Evolutionary conservation across 2,888 invertebrate species (phyloP), one percentile per base, ranked within the genome.

Genomic region (Malthinus seriepunctatus): DNA sequence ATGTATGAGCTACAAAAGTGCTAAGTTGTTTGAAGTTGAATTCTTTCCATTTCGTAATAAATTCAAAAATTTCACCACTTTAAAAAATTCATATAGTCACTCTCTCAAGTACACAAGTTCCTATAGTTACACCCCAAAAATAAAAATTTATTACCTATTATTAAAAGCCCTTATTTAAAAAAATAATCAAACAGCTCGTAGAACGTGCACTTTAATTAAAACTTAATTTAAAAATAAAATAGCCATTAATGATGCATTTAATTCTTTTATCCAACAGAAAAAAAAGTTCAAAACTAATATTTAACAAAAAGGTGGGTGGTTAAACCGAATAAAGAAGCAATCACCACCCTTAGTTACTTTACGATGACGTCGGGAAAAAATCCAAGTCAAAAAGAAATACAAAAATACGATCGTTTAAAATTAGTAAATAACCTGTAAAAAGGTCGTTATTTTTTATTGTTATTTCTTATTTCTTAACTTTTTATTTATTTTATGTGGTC

Each of bases 371-470:
- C 57, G 63, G 57, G 39, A 47, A 45, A 52, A 60, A 47, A 23
- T 5, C 23, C 45, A 34, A 52, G 55, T 58, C 55, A 61, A 60
- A 60, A 51, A 57, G 51, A 53, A 58, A 35, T 12, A 46, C 35
- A 47, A 60, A 54, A 59, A 55, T 46, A 50, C 42, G 37, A 54
- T 46, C 51, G 37, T 51, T 50, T 42, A 38, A 59, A 59, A 59
- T 59, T 55, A 55, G 60, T 60, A 55, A 60, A 60, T 60, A 56
- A 60, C 60, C 55, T 60, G 55, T 51, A 52, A 54, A 54, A 8
- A 44, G 59, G 51, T 56, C 60, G 62, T 64, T 66, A 63, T 23
- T 60, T 66, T 56, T 64, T 63, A 66, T 60, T 64, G 64, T 64
- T 65, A 65, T 59, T n/a, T 55, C 62, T 63, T 52, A 54, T 55